Evolutionary conservation across 1,140 invertebrate species (phyloP), one percentile per base, ranked within the genome.

Genomic region (Orchestia grillus): DNA sequence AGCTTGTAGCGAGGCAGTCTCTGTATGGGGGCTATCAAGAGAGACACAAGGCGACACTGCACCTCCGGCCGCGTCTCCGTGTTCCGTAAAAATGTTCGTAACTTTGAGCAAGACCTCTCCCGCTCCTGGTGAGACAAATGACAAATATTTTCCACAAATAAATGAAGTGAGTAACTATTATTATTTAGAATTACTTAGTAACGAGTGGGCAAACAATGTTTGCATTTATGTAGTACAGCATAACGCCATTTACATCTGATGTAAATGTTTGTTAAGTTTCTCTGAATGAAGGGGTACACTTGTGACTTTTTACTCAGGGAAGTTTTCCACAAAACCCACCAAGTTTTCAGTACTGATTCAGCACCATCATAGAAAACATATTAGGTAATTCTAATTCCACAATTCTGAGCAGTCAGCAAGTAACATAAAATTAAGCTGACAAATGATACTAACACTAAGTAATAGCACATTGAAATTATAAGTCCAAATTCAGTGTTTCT

Each of bases 1-100:
- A 98, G 97, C 97, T 98, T 98, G 97, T 98, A 98, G 96, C 98
- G 98, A 40, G 98, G 98, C 95, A 98, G 97, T 97, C 98, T 97
- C 97, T 98, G 98, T 96, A 98, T 98, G 57, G 98, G 98, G 77
- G 98, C 98, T 96, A 98, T 98, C 96, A 98, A 97, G 41, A 98
- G 97, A 0, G 98, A 98, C 96, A 98, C 98, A 0, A 98, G 97
- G 97, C 98, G 98, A 41, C 97, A 98, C 96, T 98, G 98, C 95
- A 98, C 98, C 97, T 98, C 98, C 45, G 98, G 98, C 77, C 98
- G 97, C 40, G 97, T 98, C 97, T 98, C 98, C 97, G 98, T 98
- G n/a, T 95, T 96, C 6, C 96, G 96, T 28, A 97, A 97, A 96
- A 97, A 98, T 95, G 97, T 97, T 45, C 98, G 97, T 97, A 98